Conservation (phyloP, 1,140 invertebrate species). For the Trachymyrmex cornetzi region DNA sequence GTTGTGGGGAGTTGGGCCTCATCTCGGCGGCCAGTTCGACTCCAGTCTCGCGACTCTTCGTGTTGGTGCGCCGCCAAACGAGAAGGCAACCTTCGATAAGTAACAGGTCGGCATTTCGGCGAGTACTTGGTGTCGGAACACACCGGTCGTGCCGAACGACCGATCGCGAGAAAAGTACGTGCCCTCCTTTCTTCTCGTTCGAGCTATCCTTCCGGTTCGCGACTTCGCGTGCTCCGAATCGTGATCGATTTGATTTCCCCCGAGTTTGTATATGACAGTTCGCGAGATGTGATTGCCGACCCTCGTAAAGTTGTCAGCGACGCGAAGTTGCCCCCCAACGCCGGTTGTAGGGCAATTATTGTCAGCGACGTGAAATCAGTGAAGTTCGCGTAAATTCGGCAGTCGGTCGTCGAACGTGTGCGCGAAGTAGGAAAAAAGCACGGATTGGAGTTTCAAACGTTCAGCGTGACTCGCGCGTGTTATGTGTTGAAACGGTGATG, state of each 20-base stretch:
- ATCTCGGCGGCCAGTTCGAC: constrained; percentile 75
- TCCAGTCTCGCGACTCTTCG: constrained; percentile 70
- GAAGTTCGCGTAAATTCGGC: constrained; percentile 1
- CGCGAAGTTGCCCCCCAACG: not conserved
- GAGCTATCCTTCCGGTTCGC: not conserved
- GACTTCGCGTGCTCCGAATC: not conserved
- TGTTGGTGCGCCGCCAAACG: constrained; percentile 65
- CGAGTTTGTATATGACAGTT: not conserved
- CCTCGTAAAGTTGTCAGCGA: not conserved
- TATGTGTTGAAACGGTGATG: constrained; percentile 53
- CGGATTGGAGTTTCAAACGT: constrained; percentile 47
- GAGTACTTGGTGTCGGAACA: not conserved
- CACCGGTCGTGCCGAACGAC: not conserved
- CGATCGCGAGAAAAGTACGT: constrained; percentile 14
- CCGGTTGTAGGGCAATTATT: not conserved
- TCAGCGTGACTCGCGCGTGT: constrained; percentile 44
- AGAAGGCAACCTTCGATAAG: constrained; percentile 42
- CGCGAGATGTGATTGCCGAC: not conserved
- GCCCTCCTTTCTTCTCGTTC: not conserved
- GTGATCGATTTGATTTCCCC: too few species aligned
- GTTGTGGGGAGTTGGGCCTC: constrained; percentile 73
- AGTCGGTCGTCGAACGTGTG: not conserved
- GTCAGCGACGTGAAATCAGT: not conserved
- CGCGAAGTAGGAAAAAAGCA: constrained; percentile 25
- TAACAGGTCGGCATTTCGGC: constrained; percentile 35